Conservation (phyloP, 2,797 vertebrate genomes). For the Ataeniobius toweri region DNA sequence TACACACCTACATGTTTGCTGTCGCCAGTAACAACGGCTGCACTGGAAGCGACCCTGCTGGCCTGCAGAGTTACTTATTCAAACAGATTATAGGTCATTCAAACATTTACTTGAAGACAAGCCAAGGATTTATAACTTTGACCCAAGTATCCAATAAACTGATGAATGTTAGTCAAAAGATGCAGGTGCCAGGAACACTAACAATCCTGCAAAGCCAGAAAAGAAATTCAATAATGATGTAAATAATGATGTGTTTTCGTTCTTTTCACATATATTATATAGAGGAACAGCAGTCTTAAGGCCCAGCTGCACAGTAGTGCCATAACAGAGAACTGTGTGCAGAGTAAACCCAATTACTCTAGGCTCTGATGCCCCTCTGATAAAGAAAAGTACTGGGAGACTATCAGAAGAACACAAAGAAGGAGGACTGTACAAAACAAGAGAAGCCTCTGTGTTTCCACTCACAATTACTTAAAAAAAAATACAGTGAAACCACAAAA, state of each 20-base stretch:
- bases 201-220: background rate
- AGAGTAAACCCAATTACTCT: conserved; percentile 32
- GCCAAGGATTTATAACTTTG: background rate
- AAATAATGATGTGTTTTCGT: background rate
- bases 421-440: conserved; percentile 3
- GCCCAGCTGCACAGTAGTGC: background rate
- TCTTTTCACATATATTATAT: background rate
- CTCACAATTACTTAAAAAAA: background rate
- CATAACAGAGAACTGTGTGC: conserved; percentile 19
- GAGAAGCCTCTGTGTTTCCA: conserved; percentile 1
- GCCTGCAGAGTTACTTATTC: conserved; percentile 7
- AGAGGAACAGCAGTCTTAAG: background rate
- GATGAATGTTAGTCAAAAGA: background rate
- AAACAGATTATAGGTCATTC: background rate
- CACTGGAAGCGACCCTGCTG: background rate
- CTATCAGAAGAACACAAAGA: conserved; percentile 16
- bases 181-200: background rate
- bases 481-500: background rate
- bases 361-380: conserved; percentile 16
- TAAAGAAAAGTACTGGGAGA: background rate
- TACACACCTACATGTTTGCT: background rate
- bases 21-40: background rate
- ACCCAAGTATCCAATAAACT: background rate
- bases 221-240: background rate
- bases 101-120: conserved; percentile 10